phyloP scores from a whole-genome alignment of 2,113 vertebrate species.

The Nansenia antarctica region DNA sequence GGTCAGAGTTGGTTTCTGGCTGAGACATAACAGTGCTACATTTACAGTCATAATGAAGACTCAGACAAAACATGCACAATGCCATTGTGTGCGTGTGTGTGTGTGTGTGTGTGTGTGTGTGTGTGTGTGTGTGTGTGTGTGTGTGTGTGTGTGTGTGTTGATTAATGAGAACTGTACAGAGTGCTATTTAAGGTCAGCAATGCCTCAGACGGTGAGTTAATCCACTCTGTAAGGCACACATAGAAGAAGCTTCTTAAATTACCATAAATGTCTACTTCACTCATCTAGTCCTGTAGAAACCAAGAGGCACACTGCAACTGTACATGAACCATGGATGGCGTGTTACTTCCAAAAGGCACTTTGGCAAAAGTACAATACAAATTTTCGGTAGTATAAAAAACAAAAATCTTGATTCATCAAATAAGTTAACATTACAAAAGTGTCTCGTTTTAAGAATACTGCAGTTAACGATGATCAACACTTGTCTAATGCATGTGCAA shows the following conservation, averaged over 20 bases:
- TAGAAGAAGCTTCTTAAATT: slow-evolving; percentile 25
- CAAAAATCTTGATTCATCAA: slow-evolving; percentile 57
- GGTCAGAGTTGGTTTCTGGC: slow-evolving; percentile 35
- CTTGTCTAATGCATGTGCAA: slow-evolving; percentile 41
- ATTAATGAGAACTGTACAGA: not conserved
- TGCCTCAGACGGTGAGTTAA: slow-evolving; percentile 36
- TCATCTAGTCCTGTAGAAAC: slow-evolving; percentile 30
- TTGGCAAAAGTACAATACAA: slow-evolving; percentile 65
- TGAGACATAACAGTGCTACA: slow-evolving; percentile 68
- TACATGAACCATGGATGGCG: slow-evolving; percentile 29
- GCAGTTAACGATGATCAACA: slow-evolving; percentile 46
- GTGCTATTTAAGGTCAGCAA: slow-evolving; percentile 38
- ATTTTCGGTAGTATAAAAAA: slow-evolving; percentile 56
- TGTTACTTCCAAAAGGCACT: slow-evolving; percentile 71
- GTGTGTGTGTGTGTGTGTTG: slow-evolving; percentile 1
- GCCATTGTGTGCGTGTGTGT: slow-evolving; percentile 25
- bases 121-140: slow-evolving; percentile 14
- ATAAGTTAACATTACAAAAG: slow-evolving; percentile 80
- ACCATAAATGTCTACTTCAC: slow-evolving; percentile 3
- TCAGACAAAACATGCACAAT: slow-evolving; percentile 67
- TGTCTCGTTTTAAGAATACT: slow-evolving; percentile 69
- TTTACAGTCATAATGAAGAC: slow-evolving; percentile 67
- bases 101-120: slow-evolving; percentile 15
- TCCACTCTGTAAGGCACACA: slow-evolving; percentile 61
- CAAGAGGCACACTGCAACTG: slow-evolving; percentile 49